These are phyloP conservation scores for Harlomillsia oculata DNA, from an alignment of 1,140 invertebrate species.

Conservation along the genomic window DNA sequence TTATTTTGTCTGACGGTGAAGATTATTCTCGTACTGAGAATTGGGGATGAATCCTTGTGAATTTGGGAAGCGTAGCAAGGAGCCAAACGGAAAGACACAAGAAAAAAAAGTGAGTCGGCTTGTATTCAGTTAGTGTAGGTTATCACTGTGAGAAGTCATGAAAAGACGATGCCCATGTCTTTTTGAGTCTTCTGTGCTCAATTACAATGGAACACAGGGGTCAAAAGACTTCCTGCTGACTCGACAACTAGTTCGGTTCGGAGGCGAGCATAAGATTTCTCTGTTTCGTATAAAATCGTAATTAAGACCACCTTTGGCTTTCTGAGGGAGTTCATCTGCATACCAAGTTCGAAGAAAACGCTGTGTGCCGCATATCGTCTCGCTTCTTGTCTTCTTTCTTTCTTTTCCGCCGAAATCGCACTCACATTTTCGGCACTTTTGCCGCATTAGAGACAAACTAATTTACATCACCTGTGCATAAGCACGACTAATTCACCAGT, in stretches of 20 bases:
- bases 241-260: slow-evolving; percentile 12
- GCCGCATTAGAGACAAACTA: not conserved
- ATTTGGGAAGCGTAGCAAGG: too few species aligned
- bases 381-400: not conserved
- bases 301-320: slow-evolving; percentile 23
- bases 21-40: too few species aligned
- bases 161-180: not conserved
- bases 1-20: too few species aligned
- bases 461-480: too few species aligned
- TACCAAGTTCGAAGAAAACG: not conserved
- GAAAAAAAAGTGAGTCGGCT: too few species aligned
- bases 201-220: slow-evolving; percentile 16
- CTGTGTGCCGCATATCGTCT: not conserved
- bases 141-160: not conserved
- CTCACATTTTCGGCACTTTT: not conserved
- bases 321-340: slow-evolving; percentile 14
- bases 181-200: slow-evolving; percentile 7
- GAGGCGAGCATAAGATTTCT: slow-evolving; percentile 1
- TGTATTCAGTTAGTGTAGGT: too few species aligned
- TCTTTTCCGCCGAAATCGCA: not conserved
- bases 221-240: slow-evolving; percentile 15
- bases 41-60: too few species aligned
- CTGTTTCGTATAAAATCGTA: slow-evolving; percentile 19
- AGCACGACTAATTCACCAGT: too few species aligned
- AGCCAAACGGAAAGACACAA: too few species aligned